Conservation (phyloP, 2,888 invertebrate species). For the Ennomos fuscantarius region DNA sequence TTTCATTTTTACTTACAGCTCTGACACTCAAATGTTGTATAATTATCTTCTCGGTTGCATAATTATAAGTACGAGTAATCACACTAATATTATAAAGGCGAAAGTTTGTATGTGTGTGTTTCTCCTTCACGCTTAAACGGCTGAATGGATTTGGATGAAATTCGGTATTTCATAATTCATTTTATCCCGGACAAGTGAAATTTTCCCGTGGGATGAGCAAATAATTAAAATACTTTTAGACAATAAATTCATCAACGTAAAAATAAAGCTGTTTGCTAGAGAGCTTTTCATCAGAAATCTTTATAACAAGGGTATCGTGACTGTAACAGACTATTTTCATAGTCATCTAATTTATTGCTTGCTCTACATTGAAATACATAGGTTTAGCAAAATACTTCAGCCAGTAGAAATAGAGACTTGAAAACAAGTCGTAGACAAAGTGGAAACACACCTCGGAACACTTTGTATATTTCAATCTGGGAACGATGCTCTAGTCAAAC, state of each 20-base stretch:
- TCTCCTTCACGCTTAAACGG: too few relatives aligned
- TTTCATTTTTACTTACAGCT: too few relatives aligned
- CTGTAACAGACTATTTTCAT: conserved; percentile 9
- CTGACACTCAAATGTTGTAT: too few relatives aligned
- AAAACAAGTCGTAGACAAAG: conserved; percentile 54
- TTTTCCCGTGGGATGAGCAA: too few relatives aligned
- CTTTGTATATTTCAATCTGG: conserved; percentile 63
- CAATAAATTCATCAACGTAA: conserved; percentile 18
- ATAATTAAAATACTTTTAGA: too few relatives aligned
- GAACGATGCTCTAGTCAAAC: conserved; percentile 69
- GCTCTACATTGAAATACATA: conserved; percentile 20
- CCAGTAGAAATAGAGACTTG: conserved; percentile 36
- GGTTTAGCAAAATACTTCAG: conserved; percentile 32
- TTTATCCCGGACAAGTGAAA: too few relatives aligned
- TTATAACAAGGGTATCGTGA: conserved; percentile 11
- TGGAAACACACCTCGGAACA: conserved; percentile 53
- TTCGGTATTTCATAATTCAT: too few relatives aligned
- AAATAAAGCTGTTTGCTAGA: conserved; percentile 3
- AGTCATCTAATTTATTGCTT: conserved; percentile 24
- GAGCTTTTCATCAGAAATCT: conserved; percentile 18
- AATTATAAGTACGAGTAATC: too few relatives aligned
- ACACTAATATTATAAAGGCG: too few relatives aligned
- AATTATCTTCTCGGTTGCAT: too few relatives aligned
- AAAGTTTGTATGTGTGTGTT: too few relatives aligned
- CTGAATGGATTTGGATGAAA: too few relatives aligned